Evolutionary conservation across 2,113 vertebrate genomes (phyloP), one percentile per base, ranked within the genome.

Genomic region (Microtus pennsylvanicus): DNA sequence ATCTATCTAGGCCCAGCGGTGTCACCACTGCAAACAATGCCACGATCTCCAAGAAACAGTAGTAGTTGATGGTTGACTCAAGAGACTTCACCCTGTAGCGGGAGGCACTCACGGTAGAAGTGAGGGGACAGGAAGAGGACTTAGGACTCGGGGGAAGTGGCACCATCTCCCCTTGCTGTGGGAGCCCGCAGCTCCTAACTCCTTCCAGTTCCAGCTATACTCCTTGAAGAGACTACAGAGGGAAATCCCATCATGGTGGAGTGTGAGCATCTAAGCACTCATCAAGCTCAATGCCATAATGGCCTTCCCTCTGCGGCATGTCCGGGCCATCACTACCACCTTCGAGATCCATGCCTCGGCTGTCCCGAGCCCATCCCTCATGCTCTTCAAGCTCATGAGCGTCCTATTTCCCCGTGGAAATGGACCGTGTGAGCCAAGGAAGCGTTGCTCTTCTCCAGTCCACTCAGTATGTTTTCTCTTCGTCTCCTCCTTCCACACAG

Each of bases 31-130:
- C 6, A 1, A 22, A 55, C 7, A 9, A 7, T 4, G 0, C n/a
- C 67, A 55, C 2, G 0, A 30, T 2, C n/a, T 28, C 12, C 0
- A 1, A 4, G 33, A 0, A 24, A 52, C 0, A 11, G 63, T 24
- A 3, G 0, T 0, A 5, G 78, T 14, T 65, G 85, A 45, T 58
- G 7, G 7, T 26, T 5, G 12, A 28, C 38, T n/a, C 45, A 3
- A 1, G 50, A 75, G 61, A 63, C 8, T 33, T 28, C 47, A n/a
- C 38, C 7, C 0, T 24, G 24, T 50, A 78, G 72, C 88, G n/a
- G 17, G 1, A 70, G 50, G 42, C 74, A 72, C n/a, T 45, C 58
- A 38, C 0, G 4, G 86, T 28, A 61, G 35, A 55, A 65, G 47
- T 6, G 6, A 74, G n/a, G 22, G 9, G 55, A 22, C 12, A 80